Conservation (phyloP, 2,888 invertebrate species). For the Linhomoeus sp. region DNA sequence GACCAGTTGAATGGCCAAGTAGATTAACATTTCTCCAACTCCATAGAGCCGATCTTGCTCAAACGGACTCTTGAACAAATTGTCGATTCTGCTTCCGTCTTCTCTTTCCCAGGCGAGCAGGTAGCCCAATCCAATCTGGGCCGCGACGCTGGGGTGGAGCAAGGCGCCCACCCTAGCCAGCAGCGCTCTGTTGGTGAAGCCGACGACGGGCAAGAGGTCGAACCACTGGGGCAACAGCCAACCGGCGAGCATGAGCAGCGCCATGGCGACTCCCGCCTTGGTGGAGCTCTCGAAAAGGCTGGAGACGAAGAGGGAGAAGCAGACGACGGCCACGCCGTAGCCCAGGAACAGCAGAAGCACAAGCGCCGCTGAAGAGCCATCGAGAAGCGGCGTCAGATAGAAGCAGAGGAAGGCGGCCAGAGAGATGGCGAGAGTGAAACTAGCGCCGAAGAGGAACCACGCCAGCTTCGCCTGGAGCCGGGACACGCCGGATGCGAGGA, state of each 20-base stretch:
- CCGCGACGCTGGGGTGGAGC: background rate
- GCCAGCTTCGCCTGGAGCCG: no score
- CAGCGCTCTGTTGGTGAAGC: background rate
- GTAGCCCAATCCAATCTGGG: background rate
- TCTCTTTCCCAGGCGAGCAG: background rate
- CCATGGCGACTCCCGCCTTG: background rate
- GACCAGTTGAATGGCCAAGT: background rate
- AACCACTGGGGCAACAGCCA: background rate
- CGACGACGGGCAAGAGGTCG: background rate
- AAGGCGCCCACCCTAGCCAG: background rate
- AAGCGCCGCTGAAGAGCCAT: no score
- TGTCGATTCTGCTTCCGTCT: background rate
- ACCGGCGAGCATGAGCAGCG: background rate
- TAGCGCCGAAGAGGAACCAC: no score
- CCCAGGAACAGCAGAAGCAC: no score
- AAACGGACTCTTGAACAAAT: background rate
- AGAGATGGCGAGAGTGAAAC: no score
- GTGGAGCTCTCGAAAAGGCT: background rate
- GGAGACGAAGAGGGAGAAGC: background rate
- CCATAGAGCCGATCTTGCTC: background rate
- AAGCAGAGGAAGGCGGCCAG: no score
- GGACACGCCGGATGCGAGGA: no score
- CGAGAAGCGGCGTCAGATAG: no score
- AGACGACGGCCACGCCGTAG: background rate
- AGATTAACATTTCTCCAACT: background rate